These are phyloP conservation scores for Pavo muticus DNA, from an alignment of 2,113 vertebrate genomes.

Conservation along the genomic window DNA sequence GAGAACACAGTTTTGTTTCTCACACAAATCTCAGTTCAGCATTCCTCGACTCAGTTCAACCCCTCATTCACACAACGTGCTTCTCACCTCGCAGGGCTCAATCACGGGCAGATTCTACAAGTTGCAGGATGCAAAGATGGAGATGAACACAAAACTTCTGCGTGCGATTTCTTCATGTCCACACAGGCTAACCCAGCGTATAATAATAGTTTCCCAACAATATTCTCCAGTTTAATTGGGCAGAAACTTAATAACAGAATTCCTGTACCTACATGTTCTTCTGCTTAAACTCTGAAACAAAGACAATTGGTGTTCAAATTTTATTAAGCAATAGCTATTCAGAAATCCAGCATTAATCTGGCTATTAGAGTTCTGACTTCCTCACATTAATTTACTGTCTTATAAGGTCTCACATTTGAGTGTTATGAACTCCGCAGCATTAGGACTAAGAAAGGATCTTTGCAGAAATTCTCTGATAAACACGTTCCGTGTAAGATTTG, in stretches of 20 bases:
- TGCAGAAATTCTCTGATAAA: slow-evolving; percentile 8
- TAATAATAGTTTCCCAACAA: slow-evolving; percentile 38
- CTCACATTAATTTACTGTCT: slow-evolving; percentile 41
- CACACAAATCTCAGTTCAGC: not conserved
- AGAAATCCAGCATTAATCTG: slow-evolving; percentile 52
- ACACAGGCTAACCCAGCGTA: slow-evolving; percentile 20
- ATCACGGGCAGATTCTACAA: rapidly evolving
- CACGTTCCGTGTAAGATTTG: not conserved
- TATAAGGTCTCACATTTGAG: slow-evolving; percentile 35
- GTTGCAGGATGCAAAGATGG: not conserved
- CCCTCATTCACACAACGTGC: not conserved
- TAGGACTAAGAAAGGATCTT: not conserved
- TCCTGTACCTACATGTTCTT: slow-evolving; percentile 62
- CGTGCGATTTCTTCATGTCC: slow-evolving; percentile 14
- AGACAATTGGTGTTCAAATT: slow-evolving; percentile 56
- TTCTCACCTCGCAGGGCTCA: not conserved
- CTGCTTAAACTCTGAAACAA: slow-evolving; percentile 49
- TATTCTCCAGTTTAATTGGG: slow-evolving; percentile 44
- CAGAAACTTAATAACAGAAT: slow-evolving; percentile 33
- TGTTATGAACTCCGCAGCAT: not conserved
- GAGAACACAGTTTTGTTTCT: not conserved
- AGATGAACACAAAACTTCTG: not conserved
- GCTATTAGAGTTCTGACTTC: slow-evolving; percentile 49
- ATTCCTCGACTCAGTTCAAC: not conserved
- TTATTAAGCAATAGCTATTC: slow-evolving; percentile 63